Conservation (phyloP, 2,888 invertebrate genomes). For the Rutpela maculata region DNA sequence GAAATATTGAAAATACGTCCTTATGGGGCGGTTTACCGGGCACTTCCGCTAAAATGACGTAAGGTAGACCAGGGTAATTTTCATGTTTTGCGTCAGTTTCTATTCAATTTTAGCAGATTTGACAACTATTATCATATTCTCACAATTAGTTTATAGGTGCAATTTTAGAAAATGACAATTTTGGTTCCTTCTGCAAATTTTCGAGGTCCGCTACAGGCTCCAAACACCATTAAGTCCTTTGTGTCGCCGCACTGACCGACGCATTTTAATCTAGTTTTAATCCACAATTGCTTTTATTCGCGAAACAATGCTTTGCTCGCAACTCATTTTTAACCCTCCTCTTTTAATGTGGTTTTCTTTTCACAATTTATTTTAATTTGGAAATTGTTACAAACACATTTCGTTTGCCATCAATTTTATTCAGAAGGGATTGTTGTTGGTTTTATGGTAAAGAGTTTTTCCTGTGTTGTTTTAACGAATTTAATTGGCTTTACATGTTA, state of each 20-base stretch:
- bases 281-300: constrained; percentile 53
- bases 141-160: no score
- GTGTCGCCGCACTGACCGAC: constrained; percentile 49
- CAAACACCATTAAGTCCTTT: constrained; percentile 53
- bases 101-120: no score
- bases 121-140: no score
- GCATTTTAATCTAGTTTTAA: constrained; percentile 48
- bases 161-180: background rate
- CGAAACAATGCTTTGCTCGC: constrained; percentile 53
- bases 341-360: constrained; percentile 60
- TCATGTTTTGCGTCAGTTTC: no score
- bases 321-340: constrained; percentile 57
- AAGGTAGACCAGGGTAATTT: no score
- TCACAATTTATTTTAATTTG: constrained; percentile 61
- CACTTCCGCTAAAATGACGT: no score
- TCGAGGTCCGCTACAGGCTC: constrained; percentile 33
- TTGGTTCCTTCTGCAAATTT: constrained; percentile 22
- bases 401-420: constrained; percentile 54
- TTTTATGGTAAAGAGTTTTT: constrained; percentile 40
- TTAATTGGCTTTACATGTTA: constrained; percentile 36
- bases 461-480: constrained; percentile 26
- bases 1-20: no score
- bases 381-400: constrained; percentile 55
- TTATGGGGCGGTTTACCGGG: no score
- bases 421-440: constrained; percentile 51